phyloP scores from a whole-genome alignment of 2,888 invertebrate species.

The Psococerastis gibbosa region DNA sequence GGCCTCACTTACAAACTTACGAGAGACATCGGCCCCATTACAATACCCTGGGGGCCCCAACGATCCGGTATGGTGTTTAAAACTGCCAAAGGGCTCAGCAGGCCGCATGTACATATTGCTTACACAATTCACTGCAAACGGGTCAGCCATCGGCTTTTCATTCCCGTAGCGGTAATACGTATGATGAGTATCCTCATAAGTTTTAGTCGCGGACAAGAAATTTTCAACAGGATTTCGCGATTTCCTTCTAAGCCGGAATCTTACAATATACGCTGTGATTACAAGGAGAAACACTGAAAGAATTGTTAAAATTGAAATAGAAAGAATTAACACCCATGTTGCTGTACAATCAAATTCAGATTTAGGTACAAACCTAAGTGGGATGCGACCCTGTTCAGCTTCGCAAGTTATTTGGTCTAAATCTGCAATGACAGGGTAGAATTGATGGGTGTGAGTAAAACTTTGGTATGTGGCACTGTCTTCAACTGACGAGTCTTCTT shows the following conservation, averaged over 20 bases:
- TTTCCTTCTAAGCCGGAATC: neutral
- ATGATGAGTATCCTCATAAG: conserved; percentile 5
- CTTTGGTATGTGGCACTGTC: neutral
- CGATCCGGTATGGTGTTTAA: neutral
- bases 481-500: neutral
- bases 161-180: conserved; percentile 3
- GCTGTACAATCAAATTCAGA: conserved; percentile 1
- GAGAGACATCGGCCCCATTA: neutral
- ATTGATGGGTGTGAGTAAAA: neutral
- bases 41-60: neutral
- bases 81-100: neutral
- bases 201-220: conserved; percentile 4
- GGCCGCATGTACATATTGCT: conserved; percentile 6
- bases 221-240: conserved; percentile 5
- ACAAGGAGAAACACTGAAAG: neutral
- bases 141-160: neutral
- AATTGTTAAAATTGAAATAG: neutral
- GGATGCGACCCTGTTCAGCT: neutral
- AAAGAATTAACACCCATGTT: conserved; percentile 2
- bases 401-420: conserved; percentile 3
- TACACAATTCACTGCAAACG: neutral
- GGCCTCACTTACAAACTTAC: conserved; percentile 3
- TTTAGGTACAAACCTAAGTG: conserved; percentile 1
- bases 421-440: conserved; percentile 1
- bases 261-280: neutral